Percentiles rank a stretch among this genome's conserved stretches.
These are phyloP conservation scores for Heterodera schachtii DNA, from an alignment of 1,140 invertebrate genomes.

Conservation along the genomic window DNA sequence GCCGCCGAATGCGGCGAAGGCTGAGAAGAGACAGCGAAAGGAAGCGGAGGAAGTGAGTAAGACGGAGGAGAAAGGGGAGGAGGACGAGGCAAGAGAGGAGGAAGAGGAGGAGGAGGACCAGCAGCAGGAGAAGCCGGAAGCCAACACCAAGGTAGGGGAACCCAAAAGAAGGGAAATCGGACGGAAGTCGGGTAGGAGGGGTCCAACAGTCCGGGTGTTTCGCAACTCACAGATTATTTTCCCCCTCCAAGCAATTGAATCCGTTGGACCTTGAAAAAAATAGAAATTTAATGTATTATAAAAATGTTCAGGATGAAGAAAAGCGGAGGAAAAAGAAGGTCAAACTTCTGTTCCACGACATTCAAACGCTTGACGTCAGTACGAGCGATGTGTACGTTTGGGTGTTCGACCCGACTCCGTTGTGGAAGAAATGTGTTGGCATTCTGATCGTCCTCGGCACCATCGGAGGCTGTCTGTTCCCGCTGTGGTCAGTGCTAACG, in stretches of 20 bases:
- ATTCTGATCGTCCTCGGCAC: conserved; percentile 85
- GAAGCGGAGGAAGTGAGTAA: conserved; percentile 49
- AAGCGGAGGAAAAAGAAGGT: conserved; percentile 65
- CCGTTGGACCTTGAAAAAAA: no score
- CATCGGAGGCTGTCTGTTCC: conserved; percentile 94
- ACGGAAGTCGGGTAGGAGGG: no score
- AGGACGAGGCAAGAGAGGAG: conserved; percentile 21
- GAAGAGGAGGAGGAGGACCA: conserved; percentile 43
- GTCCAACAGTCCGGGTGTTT: no score
- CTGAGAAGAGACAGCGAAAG: conserved; percentile 64
- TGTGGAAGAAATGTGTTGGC: conserved; percentile 93
- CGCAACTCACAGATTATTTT: no score
- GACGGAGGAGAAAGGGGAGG: conserved; percentile 8
- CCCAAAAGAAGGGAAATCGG: no score
- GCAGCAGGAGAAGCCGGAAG: conserved; percentile 11
- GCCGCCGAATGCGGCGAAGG: conserved; percentile 61
- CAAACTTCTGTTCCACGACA: conserved; percentile 55
- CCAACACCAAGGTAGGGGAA: no score
- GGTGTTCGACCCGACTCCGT: conserved; percentile 96
- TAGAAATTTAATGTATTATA: not conserved
- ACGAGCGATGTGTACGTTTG: conserved; percentile 84
- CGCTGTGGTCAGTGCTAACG: conserved; percentile 75
- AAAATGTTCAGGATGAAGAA: conserved; percentile 47
- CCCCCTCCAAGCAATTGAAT: no score
- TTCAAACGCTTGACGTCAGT: conserved; percentile 54